Percentiles rank a stretch among this genome's conserved stretches.
Evolutionary conservation across 2,888 invertebrate species (phyloP).

Genomic region (Catocala nupta): DNA sequence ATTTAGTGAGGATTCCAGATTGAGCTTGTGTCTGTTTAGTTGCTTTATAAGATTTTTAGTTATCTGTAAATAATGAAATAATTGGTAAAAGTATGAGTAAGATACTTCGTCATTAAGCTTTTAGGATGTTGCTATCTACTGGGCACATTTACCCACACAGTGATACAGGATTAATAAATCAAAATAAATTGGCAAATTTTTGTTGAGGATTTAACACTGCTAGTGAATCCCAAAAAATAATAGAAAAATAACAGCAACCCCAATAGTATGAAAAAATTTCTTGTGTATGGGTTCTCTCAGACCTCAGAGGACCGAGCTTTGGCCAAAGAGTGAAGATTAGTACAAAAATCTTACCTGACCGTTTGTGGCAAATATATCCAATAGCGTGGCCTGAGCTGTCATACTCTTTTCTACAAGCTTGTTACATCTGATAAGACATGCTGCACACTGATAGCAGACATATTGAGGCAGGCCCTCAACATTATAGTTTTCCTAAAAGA

Average conservation of each 20-base stretch:
- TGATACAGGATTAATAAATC: no score
- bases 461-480: slow-evolving; percentile 58
- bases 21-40: slow-evolving; percentile 42
- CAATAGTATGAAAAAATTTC: no score
- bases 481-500: slow-evolving; percentile 43
- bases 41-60: slow-evolving; percentile 44
- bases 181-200: no score
- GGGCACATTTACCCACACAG: no score
- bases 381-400: slow-evolving; percentile 50
- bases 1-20: slow-evolving; percentile 41
- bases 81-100: not conserved
- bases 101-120: no score
- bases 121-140: no score
- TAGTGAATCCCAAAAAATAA: no score
- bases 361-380: slow-evolving; percentile 56
- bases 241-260: no score
- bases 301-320: no score
- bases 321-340: no score
- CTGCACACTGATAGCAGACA: slow-evolving; percentile 58
- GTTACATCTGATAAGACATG: slow-evolving; percentile 49
- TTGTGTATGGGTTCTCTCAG: no score
- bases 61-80: slow-evolving; percentile 47
- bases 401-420: slow-evolving; percentile 55
- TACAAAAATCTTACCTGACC: slow-evolving; percentile 46
- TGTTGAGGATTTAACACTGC: no score